Conservation (phyloP, 2,797 vertebrate species). For the Sebastes aleutianus region DNA sequence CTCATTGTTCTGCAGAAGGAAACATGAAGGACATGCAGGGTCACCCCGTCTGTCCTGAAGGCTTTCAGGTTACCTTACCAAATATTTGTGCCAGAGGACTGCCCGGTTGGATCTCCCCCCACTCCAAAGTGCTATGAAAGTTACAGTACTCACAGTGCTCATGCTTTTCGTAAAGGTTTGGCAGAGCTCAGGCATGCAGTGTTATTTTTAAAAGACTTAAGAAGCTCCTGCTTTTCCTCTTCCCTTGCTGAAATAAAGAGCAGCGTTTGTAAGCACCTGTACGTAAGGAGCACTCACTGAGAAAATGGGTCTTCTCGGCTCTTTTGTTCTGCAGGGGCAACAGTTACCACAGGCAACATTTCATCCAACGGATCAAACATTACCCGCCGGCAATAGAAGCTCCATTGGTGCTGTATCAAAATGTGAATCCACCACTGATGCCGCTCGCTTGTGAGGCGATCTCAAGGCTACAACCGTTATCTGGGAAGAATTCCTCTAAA, state of each 20-base stretch:
- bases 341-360: constrained; percentile 39
- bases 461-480: constrained; percentile 55
- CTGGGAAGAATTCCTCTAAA: constrained; percentile 60
- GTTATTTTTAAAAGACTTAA: constrained; percentile 60
- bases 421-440: constrained; percentile 45
- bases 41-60: constrained; percentile 33
- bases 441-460: constrained; percentile 51
- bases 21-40: constrained; percentile 25
- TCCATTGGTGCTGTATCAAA: constrained; percentile 33
- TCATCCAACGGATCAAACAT: constrained; percentile 51
- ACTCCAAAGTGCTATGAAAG: constrained; percentile 47
- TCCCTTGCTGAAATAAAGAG: constrained; percentile 53
- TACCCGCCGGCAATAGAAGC: constrained; percentile 20
- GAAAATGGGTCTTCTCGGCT: constrained; percentile 55
- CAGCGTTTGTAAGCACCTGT: constrained; percentile 56
- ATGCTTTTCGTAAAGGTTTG: constrained; percentile 46
- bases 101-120: constrained; percentile 31
- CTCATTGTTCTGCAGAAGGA: constrained; percentile 33
- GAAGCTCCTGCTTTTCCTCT: constrained; percentile 36
- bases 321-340: constrained; percentile 54
- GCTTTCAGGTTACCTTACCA: constrained; percentile 38
- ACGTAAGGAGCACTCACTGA: constrained; percentile 29
- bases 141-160: constrained; percentile 33
- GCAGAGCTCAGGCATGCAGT: constrained; percentile 27
- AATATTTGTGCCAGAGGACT: constrained; percentile 32